These are phyloP conservation scores for Lates japonicus DNA, from an alignment of 2,797 vertebrate species.

Conservation along the genomic window DNA sequence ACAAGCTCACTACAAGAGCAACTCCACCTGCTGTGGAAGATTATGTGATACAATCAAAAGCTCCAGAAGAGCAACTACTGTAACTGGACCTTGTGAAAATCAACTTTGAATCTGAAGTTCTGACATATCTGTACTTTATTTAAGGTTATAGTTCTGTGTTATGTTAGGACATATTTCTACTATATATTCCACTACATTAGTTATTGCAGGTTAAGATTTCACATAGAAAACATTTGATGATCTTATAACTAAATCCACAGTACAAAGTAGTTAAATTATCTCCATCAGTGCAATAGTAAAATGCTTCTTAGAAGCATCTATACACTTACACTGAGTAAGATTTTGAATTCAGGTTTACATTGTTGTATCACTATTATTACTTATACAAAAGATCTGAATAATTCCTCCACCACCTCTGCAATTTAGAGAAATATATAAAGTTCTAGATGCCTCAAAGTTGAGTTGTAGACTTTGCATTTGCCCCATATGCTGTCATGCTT, in stretches of 20 bases:
- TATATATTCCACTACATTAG: not conserved
- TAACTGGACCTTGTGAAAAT: not conserved
- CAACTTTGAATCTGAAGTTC: not conserved
- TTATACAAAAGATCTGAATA: not conserved
- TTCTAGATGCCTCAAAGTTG: not conserved
- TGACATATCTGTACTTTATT: not conserved
- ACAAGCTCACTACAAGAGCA: not conserved
- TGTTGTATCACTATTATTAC: not conserved
- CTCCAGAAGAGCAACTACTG: not conserved
- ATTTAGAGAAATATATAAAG: not conserved
- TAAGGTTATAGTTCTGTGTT: not conserved
- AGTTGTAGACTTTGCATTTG: not conserved
- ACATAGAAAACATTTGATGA: not conserved
- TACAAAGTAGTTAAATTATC: too few relatives aligned
- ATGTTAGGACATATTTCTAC: not conserved
- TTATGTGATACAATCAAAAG: not conserved
- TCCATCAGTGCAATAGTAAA: not conserved
- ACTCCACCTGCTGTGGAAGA: conserved; percentile 11
- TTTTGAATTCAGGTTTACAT: not conserved
- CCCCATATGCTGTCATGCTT: not conserved
- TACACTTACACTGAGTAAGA: not conserved
- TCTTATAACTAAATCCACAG: not conserved
- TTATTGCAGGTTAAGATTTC: not conserved
- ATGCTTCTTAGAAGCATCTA: too few relatives aligned
- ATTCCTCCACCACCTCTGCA: too few relatives aligned